Evolutionary conservation across 1,140 invertebrate species (phyloP), one percentile per base, ranked within the genome.

Genomic region (Zaprionus taronus): DNA sequence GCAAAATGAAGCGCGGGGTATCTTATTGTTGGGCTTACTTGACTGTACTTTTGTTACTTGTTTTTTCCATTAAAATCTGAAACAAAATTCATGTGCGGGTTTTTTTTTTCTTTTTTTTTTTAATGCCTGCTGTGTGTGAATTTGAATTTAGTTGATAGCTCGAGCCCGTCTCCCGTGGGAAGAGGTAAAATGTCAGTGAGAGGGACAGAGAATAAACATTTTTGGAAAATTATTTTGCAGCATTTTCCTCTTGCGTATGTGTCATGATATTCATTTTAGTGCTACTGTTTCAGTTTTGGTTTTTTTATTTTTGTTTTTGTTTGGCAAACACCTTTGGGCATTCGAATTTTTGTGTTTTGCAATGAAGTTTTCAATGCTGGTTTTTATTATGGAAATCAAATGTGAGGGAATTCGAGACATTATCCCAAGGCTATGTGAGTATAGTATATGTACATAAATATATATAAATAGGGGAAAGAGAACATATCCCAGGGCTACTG

Each of bases 71-170:
- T 65, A 62, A 74, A 53, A 56, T 70, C 73, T 62, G 66, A 65
- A 80, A 78, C 49, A 56, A 76, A 71, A 83, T 76, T 79, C 64
- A 66, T 82, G 65, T 76, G 51, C 58, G 77, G 66, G 60, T 69
- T 81, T 78, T 81, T 78, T 63, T 44, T 71, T n/a, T n/a, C n/a
- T 7, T 0, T 4, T 17, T 47, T 11, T 17, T 47, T 47, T 47
- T 47, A 17, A 6, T 38, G 71, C 77, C 77, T 69, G 83, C 80
- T 86, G 77, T 55, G 83, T 63, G 69, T 41, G 62, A 73, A 83
- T 85, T 71, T 77, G 56, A 72, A 71, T 86, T 80, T 83, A 74
- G 79, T 80, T 82, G 78, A 65, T 71, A 70, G 53, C 66, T 49
- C 53, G n/a, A 38, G 53, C 38, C 22, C 34, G 31, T 14, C 47